Conservation (phyloP, 2,797 vertebrate species). For the Gallinago stenura region DNA sequence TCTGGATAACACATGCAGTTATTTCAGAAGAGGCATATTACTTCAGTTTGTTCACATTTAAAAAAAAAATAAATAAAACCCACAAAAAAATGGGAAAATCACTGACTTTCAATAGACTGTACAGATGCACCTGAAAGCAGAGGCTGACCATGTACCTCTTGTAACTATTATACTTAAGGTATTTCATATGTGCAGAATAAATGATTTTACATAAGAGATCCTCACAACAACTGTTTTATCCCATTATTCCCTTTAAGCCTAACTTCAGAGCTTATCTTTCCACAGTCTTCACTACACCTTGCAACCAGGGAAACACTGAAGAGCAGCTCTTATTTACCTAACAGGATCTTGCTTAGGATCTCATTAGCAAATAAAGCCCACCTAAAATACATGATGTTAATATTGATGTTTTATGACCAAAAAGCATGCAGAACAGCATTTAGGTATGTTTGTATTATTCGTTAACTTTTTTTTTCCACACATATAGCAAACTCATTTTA, state of each 20-base stretch:
- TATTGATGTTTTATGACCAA: background rate
- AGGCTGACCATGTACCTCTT: background rate
- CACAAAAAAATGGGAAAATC: background rate
- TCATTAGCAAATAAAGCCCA: background rate
- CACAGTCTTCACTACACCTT: background rate
- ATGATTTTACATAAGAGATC: slow-evolving; percentile 21
- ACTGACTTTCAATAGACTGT: background rate
- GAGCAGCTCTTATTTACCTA: background rate
- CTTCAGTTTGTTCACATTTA: background rate
- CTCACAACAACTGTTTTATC: background rate
- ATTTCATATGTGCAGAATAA: background rate
- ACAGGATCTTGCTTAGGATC: background rate
- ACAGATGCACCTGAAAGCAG: background rate
- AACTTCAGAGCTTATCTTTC: slow-evolving; percentile 26
- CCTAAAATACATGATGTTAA: background rate
- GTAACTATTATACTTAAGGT: background rate
- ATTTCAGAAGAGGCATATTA: background rate
- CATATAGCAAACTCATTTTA: background rate
- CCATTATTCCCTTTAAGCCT: background rate
- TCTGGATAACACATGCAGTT: background rate
- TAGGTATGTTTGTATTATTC: background rate
- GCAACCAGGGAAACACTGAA: slow-evolving; percentile 15
- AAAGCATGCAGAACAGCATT: background rate
- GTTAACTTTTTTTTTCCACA: background rate
- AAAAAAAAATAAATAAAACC: background rate